Evolutionary conservation across 2,797 vertebrate genomes (phyloP).

Genomic region (Coccyzus lansbergi): DNA sequence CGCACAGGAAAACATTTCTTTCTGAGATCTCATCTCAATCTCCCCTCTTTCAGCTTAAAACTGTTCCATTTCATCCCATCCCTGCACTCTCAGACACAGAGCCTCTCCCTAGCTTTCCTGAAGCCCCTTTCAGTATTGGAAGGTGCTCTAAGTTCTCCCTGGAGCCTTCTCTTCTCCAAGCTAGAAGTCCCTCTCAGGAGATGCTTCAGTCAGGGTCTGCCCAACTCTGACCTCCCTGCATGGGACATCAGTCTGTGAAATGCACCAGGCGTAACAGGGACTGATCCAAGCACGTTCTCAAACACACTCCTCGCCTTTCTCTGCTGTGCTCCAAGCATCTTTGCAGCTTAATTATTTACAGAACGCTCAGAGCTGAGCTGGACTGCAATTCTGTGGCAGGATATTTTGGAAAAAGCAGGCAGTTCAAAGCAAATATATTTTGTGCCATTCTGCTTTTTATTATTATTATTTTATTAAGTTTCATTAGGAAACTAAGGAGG

Average conservation of each 20-base stretch:
- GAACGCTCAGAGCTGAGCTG: background rate
- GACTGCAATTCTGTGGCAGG: background rate
- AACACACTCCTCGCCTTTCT: background rate
- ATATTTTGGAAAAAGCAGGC: slow-evolving; percentile 19
- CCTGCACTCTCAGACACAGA: too few relatives aligned
- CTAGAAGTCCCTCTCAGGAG: background rate
- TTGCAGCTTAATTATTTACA: background rate
- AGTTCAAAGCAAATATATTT: slow-evolving; percentile 23
- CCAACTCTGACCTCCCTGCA: rapidly evolving
- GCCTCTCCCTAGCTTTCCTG: too few relatives aligned
- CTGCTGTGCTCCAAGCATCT: background rate
- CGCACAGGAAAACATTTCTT: too few relatives aligned
- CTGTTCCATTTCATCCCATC: too few relatives aligned
- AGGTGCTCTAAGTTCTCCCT: too few relatives aligned
- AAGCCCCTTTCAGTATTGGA: too few relatives aligned
- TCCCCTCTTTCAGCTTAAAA: too few relatives aligned
- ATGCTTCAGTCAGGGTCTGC: background rate
- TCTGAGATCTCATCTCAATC: too few relatives aligned
- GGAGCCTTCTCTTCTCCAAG: too few relatives aligned
- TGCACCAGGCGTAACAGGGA: background rate
- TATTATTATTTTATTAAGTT: background rate
- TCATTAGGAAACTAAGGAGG: background rate
- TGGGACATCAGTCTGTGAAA: background rate
- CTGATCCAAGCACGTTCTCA: background rate
- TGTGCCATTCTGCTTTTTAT: background rate